Percentiles rank a stretch among this genome's conserved stretches.
Conservation (phyloP, 2,113 vertebrate genomes). For the Chauna torquata region DNA sequence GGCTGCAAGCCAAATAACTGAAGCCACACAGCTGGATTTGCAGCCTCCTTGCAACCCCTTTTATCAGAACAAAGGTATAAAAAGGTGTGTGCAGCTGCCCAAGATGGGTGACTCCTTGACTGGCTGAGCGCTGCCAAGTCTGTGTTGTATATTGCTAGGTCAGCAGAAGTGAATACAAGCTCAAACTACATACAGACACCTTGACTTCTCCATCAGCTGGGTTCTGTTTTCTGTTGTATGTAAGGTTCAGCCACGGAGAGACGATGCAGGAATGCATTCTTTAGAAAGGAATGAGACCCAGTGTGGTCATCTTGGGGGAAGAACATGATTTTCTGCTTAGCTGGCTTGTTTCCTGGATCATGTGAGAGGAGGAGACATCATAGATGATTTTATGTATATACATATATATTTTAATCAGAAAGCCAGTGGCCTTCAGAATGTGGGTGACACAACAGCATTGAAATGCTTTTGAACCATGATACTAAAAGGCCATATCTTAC, state of each 20-base stretch:
- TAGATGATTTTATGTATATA: not conserved
- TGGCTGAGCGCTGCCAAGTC: not conserved
- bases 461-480: not conserved
- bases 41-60: not conserved
- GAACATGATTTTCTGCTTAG: slow-evolving; percentile 5
- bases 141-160: not conserved
- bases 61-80: not conserved
- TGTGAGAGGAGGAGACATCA: not conserved
- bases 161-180: not conserved
- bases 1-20: not conserved
- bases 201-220: not conserved
- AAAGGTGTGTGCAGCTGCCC: not conserved
- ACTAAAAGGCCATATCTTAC: not conserved
- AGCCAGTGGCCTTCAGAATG: not conserved
- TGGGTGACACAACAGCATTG: not conserved
- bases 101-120: not conserved
- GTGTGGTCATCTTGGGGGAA: not conserved
- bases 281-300: not conserved
- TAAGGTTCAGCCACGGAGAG: not conserved
- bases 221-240: not conserved
- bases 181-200: not conserved
- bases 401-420: not conserved
- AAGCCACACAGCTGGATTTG: not conserved
- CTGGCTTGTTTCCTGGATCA: not conserved
- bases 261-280: not conserved